Evolutionary conservation across 2,888 invertebrate species (phyloP).

Genomic region (Petrophora chlorosata): DNA sequence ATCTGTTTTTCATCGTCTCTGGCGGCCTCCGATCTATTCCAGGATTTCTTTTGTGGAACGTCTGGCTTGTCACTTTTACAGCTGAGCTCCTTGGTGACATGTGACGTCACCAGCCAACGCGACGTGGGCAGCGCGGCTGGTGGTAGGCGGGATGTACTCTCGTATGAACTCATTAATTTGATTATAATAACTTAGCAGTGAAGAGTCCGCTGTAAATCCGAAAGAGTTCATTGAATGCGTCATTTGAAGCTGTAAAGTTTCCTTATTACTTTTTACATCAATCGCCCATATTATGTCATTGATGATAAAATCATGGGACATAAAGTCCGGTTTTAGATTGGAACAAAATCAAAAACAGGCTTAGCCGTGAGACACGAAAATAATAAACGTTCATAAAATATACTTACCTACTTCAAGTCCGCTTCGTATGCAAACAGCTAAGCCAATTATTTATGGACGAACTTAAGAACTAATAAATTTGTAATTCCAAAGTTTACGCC

Average conservation of each 20-base stretch:
- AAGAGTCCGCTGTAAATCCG: background rate
- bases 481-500: too few species aligned
- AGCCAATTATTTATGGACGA: too few species aligned
- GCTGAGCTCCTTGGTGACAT: constrained; percentile 32
- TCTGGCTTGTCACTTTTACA: constrained; percentile 34
- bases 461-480: too few species aligned
- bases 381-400: too few species aligned
- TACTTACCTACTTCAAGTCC: too few species aligned
- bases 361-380: too few species aligned
- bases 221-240: background rate
- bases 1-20: background rate
- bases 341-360: too few species aligned
- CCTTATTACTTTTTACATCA: background rate
- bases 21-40: constrained; percentile 29
- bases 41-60: constrained; percentile 18
- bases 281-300: background rate
- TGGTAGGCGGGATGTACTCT: constrained; percentile 16
- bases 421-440: too few species aligned
- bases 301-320: too few species aligned
- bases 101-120: constrained; percentile 42
- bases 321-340: too few species aligned
- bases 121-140: constrained; percentile 32
- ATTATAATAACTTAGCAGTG: constrained; percentile 3
- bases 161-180: constrained; percentile 11
- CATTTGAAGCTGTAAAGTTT: constrained; percentile 1